Base-by-base conservation (phyloP, 2,888 invertebrate genomes). In the Meloe dianella region DNA sequence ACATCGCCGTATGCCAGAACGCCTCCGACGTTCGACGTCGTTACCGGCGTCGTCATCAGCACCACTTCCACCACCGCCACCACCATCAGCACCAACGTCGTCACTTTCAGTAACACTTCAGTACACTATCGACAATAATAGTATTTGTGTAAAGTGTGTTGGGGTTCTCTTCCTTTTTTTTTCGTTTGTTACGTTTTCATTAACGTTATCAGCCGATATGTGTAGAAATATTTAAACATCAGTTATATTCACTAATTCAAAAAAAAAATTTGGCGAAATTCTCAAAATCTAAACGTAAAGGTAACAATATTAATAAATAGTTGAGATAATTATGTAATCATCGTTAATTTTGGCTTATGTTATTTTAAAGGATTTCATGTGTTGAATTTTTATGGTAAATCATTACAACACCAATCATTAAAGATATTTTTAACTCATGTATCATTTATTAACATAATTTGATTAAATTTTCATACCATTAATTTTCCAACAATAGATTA, bases 91-190 rank as follows among this genome's bases (percentile, higher is more conserved):
- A 57, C 54, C 30, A 22, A 54, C 32, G 41, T 60, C 29, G 51
- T 56, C 64, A 38, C 65, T 58, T 61, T 65, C 65, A 61, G 61
- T 58, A 61, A 59, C 60, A 54, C 56, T 57, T 54, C 60, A 41
- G 56, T 9, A 27, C 56, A 57, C 29, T 41, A 41, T 38, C 38
- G 57, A 63, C 41, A 41, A 47, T 51, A 51, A 41, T 41, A 27
- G 4, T 27, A 60, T 54, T 56, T 64, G 64, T 64, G 59, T 9
- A 60, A 59, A 64, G 56, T 60, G 60, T 60, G 59, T 56, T 24
- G 12, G 35, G 32, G n/a, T 17, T 35, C 29, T 29, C n/a, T 24
- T 14, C 12, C 54, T 22, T 64, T 24, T 20, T 58, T 56, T n/a
- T n/a, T n/a, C n/a, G n/a, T n/a, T n/a, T n/a, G n/a, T n/a, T n/a